phyloP scores from a whole-genome alignment of 1,140 invertebrate genomes.

The Rhynchophorus ferrugineus region DNA sequence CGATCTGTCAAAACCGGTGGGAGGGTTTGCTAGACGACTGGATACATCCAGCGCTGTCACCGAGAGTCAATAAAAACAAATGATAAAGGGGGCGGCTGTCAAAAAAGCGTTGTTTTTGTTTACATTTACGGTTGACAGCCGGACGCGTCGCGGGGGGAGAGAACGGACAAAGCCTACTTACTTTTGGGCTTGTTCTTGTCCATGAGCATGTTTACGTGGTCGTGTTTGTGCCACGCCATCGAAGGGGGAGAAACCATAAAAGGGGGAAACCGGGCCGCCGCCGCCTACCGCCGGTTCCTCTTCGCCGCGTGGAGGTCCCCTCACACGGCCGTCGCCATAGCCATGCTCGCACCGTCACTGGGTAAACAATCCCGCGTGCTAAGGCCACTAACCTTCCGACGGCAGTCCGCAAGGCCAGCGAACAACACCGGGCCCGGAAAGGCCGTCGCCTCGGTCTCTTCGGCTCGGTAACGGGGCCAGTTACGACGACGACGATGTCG shows the following conservation, averaged over 20 bases:
- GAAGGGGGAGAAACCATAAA: constrained; percentile 38
- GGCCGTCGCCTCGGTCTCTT: constrained; percentile 28
- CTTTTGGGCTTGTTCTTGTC: constrained; percentile 64
- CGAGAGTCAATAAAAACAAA: background rate
- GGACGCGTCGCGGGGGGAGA: background rate
- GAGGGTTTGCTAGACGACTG: too few relatives aligned
- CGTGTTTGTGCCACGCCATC: constrained; percentile 64
- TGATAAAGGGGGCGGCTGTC: background rate
- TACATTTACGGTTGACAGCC: background rate
- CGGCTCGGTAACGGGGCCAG: constrained; percentile 16
- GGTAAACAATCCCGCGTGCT: constrained; percentile 39
- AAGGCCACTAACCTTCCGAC: constrained; percentile 37
- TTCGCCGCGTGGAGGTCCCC: constrained; percentile 6
- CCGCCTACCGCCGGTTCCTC: constrained; percentile 13
- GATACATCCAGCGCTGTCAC: background rate
- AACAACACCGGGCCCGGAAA: constrained; percentile 25
- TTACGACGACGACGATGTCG: background rate
- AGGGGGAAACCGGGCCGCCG: constrained; percentile 6
- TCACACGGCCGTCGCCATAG: constrained; percentile 8
- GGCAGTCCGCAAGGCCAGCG: constrained; percentile 34
- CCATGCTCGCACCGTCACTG: constrained; percentile 27
- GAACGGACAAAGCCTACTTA: constrained; percentile 41
- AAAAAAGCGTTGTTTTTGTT: background rate
- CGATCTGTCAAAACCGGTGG: too few relatives aligned
- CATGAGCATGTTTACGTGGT: constrained; percentile 59